Evolutionary conservation across 2,113 vertebrate species (phyloP).

Genomic region (Sapayoa aenigma): DNA sequence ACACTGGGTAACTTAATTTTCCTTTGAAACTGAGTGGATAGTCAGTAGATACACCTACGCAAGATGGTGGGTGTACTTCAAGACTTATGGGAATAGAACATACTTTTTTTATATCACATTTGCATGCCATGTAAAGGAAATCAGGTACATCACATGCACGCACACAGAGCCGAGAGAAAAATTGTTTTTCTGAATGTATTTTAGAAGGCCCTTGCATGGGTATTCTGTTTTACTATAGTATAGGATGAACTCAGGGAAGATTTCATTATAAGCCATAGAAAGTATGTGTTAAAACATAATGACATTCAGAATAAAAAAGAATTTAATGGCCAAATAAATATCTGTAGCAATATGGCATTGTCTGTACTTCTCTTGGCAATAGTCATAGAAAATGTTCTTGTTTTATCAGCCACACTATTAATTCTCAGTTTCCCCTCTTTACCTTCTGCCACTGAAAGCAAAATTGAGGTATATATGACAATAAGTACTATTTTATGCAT

Average conservation of each 20-base stretch:
- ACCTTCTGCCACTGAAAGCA: background rate
- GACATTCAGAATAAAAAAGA: background rate
- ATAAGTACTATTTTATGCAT: background rate
- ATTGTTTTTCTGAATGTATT: background rate
- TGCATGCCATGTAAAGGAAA: background rate
- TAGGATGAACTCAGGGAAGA: background rate
- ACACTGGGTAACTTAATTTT: background rate
- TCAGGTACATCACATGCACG: background rate
- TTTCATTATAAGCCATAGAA: background rate
- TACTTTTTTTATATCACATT: background rate
- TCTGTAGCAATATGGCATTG: background rate
- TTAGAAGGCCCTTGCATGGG: background rate
- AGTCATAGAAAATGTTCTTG: background rate
- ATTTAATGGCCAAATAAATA: background rate
- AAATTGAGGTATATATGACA: background rate
- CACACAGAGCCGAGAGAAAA: background rate
- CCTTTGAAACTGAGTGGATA: background rate
- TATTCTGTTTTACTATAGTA: background rate
- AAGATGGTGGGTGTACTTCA: background rate
- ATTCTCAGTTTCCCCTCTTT: background rate
- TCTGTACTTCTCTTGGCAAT: background rate
- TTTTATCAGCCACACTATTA: background rate
- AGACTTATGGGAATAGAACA: background rate
- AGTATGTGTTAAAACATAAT: background rate
- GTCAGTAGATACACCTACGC: background rate